These are phyloP conservation scores for Syngnathus typhle DNA, from an alignment of 2,113 vertebrate genomes.

Conservation along the genomic window DNA sequence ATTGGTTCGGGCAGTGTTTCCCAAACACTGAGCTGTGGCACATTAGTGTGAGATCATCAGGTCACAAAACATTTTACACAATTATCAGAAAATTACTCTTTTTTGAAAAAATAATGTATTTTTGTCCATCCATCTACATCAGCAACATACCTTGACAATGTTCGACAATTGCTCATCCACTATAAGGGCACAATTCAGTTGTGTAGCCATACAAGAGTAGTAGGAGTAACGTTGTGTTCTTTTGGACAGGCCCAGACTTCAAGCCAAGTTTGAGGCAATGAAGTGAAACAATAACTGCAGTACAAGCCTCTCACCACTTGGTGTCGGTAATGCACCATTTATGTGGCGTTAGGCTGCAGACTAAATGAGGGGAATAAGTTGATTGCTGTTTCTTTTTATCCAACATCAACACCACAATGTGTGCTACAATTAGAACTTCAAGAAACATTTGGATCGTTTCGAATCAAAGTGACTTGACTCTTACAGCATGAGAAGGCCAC, in stretches of 20 bases:
- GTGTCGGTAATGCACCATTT: constrained; percentile 46
- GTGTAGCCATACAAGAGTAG: no score
- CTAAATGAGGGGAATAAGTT: neutral
- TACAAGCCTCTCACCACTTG: constrained; percentile 37
- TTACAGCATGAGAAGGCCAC: constrained; percentile 15
- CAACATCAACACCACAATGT: neutral
- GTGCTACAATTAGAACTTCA: neutral
- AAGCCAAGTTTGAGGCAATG: neutral
- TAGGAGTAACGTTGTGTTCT: neutral
- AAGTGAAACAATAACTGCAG: neutral
- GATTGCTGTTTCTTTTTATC: neutral
- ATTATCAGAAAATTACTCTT: neutral
- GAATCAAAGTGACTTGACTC: constrained; percentile 1
- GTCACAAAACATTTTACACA: neutral
- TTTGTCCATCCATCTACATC: neutral
- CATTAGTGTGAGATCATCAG: neutral
- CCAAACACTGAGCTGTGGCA: neutral
- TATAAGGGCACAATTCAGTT: neutral
- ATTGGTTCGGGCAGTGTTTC: neutral
- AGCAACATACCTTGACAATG: neutral
- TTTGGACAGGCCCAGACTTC: neutral
- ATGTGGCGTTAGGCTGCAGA: neutral
- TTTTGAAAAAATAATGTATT: neutral
- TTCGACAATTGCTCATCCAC: neutral
- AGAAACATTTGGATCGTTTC: neutral